phyloP scores from a whole-genome alignment of 1,140 invertebrate species.

The Elymnias hypermnestra region DNA sequence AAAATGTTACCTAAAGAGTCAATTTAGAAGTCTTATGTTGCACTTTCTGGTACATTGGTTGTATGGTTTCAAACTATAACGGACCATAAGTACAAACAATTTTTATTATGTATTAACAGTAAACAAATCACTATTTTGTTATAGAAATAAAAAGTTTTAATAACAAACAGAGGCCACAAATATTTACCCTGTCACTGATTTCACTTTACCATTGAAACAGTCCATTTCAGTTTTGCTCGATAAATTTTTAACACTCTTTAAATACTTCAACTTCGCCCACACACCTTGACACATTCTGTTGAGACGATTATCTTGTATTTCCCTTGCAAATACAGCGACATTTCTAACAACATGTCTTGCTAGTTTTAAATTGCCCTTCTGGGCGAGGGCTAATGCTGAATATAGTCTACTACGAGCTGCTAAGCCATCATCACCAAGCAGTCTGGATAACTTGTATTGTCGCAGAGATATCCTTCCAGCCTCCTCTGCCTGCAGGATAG shows the following conservation, averaged over 20 bases:
- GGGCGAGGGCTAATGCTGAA: constrained; percentile 90
- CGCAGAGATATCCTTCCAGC: constrained; percentile 91
- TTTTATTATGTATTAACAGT: too few species aligned
- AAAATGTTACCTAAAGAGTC: too few species aligned
- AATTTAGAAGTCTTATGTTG: too few species aligned
- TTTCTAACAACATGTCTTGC: constrained; percentile 81
- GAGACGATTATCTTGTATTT: constrained; percentile 78
- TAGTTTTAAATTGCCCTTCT: constrained; percentile 81
- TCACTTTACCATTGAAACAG: not conserved
- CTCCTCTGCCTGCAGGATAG: constrained; percentile 85
- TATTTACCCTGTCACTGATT: not conserved
- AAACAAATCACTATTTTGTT: not conserved
- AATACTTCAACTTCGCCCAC: constrained; percentile 87
- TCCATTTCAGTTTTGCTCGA: not conserved
- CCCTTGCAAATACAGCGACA: constrained; percentile 79
- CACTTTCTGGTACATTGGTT: too few species aligned
- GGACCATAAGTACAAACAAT: too few species aligned
- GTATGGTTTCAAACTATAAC: too few species aligned
- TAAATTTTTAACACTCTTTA: constrained; percentile 27
- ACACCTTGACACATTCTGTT: constrained; percentile 89
- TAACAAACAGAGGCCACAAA: not conserved
- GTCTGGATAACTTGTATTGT: constrained; percentile 87
- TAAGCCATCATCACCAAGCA: constrained; percentile 87
- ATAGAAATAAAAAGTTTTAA: not conserved
- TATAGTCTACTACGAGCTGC: constrained; percentile 89